Base-by-base conservation (phyloP, 2,113 vertebrate species). In the Maccullochella peelii region DNA sequence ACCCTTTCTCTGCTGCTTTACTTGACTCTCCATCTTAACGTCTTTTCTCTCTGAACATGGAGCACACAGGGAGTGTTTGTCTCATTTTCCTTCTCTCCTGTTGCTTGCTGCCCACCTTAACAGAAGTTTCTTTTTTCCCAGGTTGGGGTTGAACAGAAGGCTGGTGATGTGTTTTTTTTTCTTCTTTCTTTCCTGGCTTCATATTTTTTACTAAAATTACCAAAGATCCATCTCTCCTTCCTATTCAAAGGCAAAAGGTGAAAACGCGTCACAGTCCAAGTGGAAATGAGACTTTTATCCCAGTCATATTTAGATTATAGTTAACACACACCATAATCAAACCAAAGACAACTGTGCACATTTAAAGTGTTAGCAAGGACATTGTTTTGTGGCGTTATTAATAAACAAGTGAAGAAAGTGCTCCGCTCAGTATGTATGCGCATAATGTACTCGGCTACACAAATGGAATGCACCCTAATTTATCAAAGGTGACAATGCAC, bases 401-500 rank as follows among this genome's bases (percentile, higher is more conserved):
- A 88, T 54, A 74, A 75, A n/a, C 61, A 59, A 86, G 70, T 8
- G 20, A 27, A 49, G 47, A 84, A 74, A 82, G 65, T 61, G 2
- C 25, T 27, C 47, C 12, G 20, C 50, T 68, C 68, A 59, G 74
- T 74, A 77, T 73, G 62, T 73, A 87, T 89, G 82, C 69, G 66
- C 58, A 61, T 79, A 71, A 85, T 87, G 73, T 84, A 84, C 85
- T 59, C 8, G 10, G 59, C 84, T 81, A 72, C 71, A 83, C 73
- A 80, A 87, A 85, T 63, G 58, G 59, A 89, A 77, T 70, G 72
- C 73, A 50, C 68, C 84, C 36, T 80, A 88, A 89, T 92, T 90
- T 58, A 91, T 91, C 91, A 90, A 87, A 82, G 84, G 75, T 84
- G 87, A 89, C 88, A 83, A 27, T 80, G 85, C 88, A 81, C 80